Evolutionary conservation across 2,113 vertebrate genomes (phyloP).

Genomic region (Sander lucioperca): DNA sequence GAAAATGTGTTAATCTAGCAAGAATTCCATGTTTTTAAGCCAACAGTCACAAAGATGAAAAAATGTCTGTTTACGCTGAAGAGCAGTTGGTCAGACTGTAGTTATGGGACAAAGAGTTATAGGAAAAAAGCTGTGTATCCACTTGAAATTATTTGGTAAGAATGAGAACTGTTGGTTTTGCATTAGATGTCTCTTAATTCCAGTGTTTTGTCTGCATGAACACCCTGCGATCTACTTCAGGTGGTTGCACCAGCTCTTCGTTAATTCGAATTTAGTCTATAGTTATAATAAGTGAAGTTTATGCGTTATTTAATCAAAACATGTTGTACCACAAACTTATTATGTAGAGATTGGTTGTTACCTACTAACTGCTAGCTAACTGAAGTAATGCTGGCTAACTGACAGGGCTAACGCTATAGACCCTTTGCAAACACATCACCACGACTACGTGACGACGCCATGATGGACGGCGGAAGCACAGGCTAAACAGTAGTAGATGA

Average conservation of each 20-base stretch:
- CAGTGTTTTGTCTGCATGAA: background rate
- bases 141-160: background rate
- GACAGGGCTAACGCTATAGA: background rate
- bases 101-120: constrained; percentile 8
- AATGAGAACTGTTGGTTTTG: background rate
- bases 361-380: background rate
- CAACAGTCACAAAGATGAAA: constrained; percentile 33
- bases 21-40: constrained; percentile 37
- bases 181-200: background rate
- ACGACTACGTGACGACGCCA: too few relatives aligned
- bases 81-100: constrained; percentile 7
- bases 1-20: constrained; percentile 49
- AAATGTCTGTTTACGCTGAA: constrained; percentile 12
- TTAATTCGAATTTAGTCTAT: background rate
- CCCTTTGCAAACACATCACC: too few relatives aligned
- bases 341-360: too few relatives aligned
- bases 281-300: background rate
- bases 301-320: background rate
- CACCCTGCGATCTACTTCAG: background rate
- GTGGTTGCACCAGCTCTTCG: background rate
- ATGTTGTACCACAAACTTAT: too few relatives aligned
- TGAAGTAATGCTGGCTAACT: background rate
- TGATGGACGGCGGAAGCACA: too few relatives aligned
- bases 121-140: background rate
- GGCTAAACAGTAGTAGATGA: too few relatives aligned